Evolutionary conservation across 2,888 invertebrate species (phyloP).

Genomic region (Cheilosia scutellata): DNA sequence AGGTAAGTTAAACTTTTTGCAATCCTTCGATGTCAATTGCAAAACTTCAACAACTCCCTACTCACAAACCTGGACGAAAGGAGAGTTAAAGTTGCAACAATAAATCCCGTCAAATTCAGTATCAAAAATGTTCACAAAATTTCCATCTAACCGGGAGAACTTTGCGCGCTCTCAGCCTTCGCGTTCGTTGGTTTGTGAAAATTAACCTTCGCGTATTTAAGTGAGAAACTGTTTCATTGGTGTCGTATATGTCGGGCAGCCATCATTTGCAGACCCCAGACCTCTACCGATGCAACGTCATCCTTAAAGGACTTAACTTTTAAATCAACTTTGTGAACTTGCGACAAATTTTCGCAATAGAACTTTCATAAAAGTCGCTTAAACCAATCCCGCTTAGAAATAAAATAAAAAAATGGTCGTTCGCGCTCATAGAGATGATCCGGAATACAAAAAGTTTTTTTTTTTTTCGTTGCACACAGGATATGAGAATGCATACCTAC

Average conservation of each 20-base stretch:
- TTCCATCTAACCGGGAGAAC: constrained; percentile 44
- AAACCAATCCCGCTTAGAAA: constrained; percentile 63
- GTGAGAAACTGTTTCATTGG: constrained; percentile 52
- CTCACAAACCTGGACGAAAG: not conserved
- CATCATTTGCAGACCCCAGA: constrained; percentile 41
- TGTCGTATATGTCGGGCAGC: constrained; percentile 16
- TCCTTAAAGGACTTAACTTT: constrained; percentile 70
- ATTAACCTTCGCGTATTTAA: constrained; percentile 63
- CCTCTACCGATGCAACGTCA: constrained; percentile 28
- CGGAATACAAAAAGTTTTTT: constrained; percentile 36
- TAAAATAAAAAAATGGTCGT: constrained; percentile 18
- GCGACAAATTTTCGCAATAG: constrained; percentile 75
- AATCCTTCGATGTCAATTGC: not conserved
- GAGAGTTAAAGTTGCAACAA: constrained; percentile 45
- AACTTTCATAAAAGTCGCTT: constrained; percentile 73
- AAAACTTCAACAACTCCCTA: not conserved
- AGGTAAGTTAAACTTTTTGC: constrained; percentile 1
- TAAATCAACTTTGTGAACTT: constrained; percentile 76
- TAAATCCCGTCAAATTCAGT: constrained; percentile 50
- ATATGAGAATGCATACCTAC: constrained; percentile 44
- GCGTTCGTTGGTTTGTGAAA: constrained; percentile 27
- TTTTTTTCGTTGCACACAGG: constrained; percentile 4
- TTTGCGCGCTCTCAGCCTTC: not conserved
- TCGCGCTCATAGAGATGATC: constrained; percentile 35
- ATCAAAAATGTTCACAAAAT: constrained; percentile 39